Conservation (phyloP, 2,888 invertebrate genomes). For the Lomographa bimaculata region DNA sequence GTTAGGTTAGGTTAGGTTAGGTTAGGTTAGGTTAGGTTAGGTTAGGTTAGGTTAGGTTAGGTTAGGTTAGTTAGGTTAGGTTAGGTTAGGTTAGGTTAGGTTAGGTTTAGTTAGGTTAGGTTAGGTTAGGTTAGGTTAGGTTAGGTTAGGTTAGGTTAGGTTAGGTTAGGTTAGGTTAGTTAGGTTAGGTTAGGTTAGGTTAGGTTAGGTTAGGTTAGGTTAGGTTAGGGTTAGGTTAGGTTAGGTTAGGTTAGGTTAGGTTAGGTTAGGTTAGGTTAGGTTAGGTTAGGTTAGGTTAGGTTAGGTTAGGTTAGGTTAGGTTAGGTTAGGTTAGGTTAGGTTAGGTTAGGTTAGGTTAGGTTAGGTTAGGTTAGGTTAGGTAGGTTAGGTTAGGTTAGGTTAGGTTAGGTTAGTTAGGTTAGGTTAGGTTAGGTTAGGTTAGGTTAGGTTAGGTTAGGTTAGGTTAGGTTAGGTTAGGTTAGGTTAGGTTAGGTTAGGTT, state of each 20-base stretch:
- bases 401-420: slow-evolving; percentile 27
- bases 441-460: slow-evolving; percentile 17
- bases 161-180: slow-evolving; percentile 10
- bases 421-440: slow-evolving; percentile 17
- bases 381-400: slow-evolving; percentile 13
- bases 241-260: slow-evolving; percentile 20
- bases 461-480: slow-evolving; percentile 14
- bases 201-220: slow-evolving; percentile 16
- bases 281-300: slow-evolving; percentile 17
- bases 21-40: slow-evolving; percentile 13
- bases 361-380: slow-evolving; percentile 14
- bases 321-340: slow-evolving; percentile 10
- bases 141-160: slow-evolving; percentile 12
- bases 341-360: slow-evolving; percentile 6
- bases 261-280: slow-evolving; percentile 17
- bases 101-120: slow-evolving; percentile 13
- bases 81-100: slow-evolving; percentile 12
- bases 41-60: slow-evolving; percentile 12
- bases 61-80: slow-evolving; percentile 11
- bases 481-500: slow-evolving; percentile 17
- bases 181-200: slow-evolving; percentile 15
- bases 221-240: slow-evolving; percentile 14
- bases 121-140: slow-evolving; percentile 13
- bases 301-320: slow-evolving; percentile 9
- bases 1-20: slow-evolving; percentile 16